Conservation (phyloP, 1,140 invertebrate genomes). For the Nautilus pompilius region DNA sequence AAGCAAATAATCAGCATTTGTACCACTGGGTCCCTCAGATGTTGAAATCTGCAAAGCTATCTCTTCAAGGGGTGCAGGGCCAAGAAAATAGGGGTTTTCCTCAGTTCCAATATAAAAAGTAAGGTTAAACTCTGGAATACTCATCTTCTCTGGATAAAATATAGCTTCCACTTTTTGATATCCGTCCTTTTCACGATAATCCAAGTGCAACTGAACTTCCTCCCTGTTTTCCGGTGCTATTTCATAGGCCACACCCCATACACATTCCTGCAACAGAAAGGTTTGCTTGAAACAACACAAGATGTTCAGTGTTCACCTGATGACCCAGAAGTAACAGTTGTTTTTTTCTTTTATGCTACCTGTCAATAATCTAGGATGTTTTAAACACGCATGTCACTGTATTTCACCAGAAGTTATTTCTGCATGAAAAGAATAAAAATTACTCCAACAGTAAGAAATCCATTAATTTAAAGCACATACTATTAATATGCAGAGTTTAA, state of each 20-base stretch:
- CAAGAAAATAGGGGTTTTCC: slow-evolving; percentile 70
- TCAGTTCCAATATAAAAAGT: slow-evolving; percentile 80
- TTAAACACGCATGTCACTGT: no score
- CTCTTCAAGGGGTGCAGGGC: slow-evolving; percentile 66
- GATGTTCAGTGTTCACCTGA: no score
- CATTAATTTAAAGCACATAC: no score
- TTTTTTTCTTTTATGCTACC: no score
- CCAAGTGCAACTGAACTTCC: slow-evolving; percentile 74
- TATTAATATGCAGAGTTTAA: no score
- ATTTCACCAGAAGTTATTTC: no score
- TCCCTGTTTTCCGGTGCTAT: slow-evolving; percentile 69
- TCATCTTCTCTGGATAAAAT: slow-evolving; percentile 33
- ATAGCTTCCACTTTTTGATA: slow-evolving; percentile 32
- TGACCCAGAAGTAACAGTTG: no score
- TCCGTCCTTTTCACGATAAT: slow-evolving; percentile 78
- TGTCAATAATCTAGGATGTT: no score
- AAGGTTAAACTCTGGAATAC: slow-evolving; percentile 63
- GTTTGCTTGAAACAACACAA: no score
- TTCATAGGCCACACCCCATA: slow-evolving; percentile 90
- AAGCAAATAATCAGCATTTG: slow-evolving; percentile 85
- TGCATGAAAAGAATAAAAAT: no score
- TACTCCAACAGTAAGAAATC: no score
- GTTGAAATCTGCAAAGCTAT: slow-evolving; percentile 76
- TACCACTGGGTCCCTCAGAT: slow-evolving; percentile 76
- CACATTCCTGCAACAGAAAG: slow-evolving; percentile 60